Conservation (phyloP, 2,888 invertebrate genomes). For the Lydus trimaculatus region DNA sequence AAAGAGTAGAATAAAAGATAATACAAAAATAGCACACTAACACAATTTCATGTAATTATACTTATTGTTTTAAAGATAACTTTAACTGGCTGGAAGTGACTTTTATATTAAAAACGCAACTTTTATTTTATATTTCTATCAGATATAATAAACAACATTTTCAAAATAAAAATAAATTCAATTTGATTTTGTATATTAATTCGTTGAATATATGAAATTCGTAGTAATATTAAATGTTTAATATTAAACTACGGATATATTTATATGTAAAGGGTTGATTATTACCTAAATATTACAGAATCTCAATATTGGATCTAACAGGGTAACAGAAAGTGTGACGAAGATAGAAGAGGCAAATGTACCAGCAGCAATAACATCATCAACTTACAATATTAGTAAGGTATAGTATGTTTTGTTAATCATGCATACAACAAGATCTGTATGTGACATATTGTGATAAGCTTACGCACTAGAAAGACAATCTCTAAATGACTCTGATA, state of each 20-base stretch:
- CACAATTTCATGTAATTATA: neutral
- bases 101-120: neutral
- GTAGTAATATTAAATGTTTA: neutral
- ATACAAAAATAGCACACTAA: too few relatives aligned
- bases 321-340: neutral
- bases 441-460: constrained; percentile 35
- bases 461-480: constrained; percentile 33
- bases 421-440: constrained; percentile 31
- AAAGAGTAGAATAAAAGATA: neutral
- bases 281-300: neutral
- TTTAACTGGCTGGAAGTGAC: neutral
- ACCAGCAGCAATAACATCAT: neutral
- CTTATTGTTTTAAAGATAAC: neutral
- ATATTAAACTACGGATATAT: neutral
- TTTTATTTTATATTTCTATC: neutral
- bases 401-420: constrained; percentile 22
- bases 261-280: neutral
- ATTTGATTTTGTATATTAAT: neutral
- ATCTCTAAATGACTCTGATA: constrained; percentile 42
- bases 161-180: neutral
- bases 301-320: neutral
- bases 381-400: neutral
- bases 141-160: neutral
- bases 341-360: neutral
- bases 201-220: neutral